Evolutionary conservation across 2,888 invertebrate species (phyloP), one percentile per base, ranked within the genome.

Genomic region (Drosophila niveifrons): DNA sequence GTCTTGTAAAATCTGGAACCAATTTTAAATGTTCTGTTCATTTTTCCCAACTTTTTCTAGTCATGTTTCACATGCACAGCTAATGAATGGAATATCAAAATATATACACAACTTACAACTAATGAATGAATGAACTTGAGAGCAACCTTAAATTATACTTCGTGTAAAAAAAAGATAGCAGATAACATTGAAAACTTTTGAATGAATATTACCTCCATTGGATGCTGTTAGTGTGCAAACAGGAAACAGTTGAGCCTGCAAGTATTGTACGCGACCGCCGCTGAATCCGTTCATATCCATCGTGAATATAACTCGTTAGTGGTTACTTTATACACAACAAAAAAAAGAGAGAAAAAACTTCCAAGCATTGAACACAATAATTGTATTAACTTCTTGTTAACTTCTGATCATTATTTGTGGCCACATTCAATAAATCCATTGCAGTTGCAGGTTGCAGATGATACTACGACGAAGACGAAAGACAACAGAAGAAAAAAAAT

Each of bases 211-310:
- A 91, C 90, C 91, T 89, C 84, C 88, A 70, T 76, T 79, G 34
- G 76, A 74, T 47, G 86, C 63, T 56, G 92, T 90, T 53, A 92
- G 72, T 18, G 92, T 90, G 72, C 91, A 92, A 43, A 91, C 88
- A 44, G 93, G 93, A 90, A 93, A 93, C 51, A 93, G 78, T 67
- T 93, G 92, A 51, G 92, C 91, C 80, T 93, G 93, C 48, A 93
- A 64, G 77, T 87, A 90, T 74, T 92, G 92, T 56, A 93, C 92
- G 53, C 92, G 90, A 61, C 92, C 92, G 50, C 82, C 74, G 11
- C 78, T 78, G 8, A 85, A 70, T 36, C 76, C 73, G 36, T 72
- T 77, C 28, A 86, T 59, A 56, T 90, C 86, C 90, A 90, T 90
- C 28, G 17, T 55, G 39, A 1, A 17, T 47, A 13, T 53, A 29